These are phyloP conservation scores for Prosapia bicincta DNA, from an alignment of 2,888 invertebrate genomes.

Conservation along the genomic window DNA sequence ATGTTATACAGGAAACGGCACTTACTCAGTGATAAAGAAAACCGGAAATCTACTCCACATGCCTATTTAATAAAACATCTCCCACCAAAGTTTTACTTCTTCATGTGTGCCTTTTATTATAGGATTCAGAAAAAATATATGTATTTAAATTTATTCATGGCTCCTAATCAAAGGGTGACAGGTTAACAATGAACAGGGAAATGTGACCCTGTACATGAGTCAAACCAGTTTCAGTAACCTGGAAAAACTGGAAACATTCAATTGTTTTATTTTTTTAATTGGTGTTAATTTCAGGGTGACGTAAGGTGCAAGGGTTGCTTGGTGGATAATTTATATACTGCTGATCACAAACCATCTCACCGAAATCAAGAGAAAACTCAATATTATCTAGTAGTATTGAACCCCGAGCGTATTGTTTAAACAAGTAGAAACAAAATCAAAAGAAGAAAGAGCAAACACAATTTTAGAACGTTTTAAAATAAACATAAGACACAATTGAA, in stretches of 20 bases:
- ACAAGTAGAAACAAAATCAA: too few species aligned
- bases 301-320: not conserved
- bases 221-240: not conserved
- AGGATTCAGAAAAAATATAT: not conserved
- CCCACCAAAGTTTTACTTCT: not conserved
- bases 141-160: not conserved
- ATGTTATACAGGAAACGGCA: not conserved
- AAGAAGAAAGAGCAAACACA: too few species aligned
- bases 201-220: not conserved
- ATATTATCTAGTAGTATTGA: too few species aligned
- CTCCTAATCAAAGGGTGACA: not conserved
- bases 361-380: too few species aligned
- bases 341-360: not conserved
- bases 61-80: not conserved
- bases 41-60: not conserved
- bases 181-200: not conserved
- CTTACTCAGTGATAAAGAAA: not conserved
- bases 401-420: too few species aligned
- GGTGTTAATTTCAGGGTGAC: not conserved
- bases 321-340: not conserved
- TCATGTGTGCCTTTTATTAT: not conserved
- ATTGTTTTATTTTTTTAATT: not conserved
- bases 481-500: too few species aligned
- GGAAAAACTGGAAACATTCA: not conserved
- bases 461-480: too few species aligned